Conservation (phyloP, 1,140 invertebrate species). For the Probaryconus sp. region DNA sequence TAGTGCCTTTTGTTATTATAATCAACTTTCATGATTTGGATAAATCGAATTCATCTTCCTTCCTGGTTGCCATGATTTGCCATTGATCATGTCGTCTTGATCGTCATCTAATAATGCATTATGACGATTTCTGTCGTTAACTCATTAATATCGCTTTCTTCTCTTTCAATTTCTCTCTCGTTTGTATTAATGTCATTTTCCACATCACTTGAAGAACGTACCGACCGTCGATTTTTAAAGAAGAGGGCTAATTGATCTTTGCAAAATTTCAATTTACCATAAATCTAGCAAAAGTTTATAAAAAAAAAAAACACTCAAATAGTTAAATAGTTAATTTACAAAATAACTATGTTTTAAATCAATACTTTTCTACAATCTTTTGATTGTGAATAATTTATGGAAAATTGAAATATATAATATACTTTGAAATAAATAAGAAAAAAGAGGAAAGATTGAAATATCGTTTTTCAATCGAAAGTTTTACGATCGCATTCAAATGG, state of each 20-base stretch:
- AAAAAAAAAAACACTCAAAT: too few species aligned
- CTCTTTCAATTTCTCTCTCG: not conserved
- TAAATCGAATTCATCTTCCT: conserved; percentile 26
- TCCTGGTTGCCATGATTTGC: conserved; percentile 38
- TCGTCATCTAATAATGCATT: conserved; percentile 39
- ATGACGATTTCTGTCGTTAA: conserved; percentile 42
- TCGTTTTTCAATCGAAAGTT: not conserved
- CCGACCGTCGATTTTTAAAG: conserved; percentile 51
- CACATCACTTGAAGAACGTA: conserved; percentile 45
- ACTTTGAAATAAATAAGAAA: too few species aligned
- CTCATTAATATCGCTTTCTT: conserved; percentile 51
- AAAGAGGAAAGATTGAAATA: too few species aligned
- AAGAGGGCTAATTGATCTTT: conserved; percentile 48
- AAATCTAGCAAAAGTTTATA: too few species aligned
- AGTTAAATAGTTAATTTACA: too few species aligned
- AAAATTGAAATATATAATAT: too few species aligned
- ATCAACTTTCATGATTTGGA: too few species aligned
- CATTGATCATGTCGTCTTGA: conserved; percentile 45
- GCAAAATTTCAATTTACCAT: conserved; percentile 15
- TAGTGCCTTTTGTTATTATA: too few species aligned
- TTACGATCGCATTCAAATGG: not conserved
- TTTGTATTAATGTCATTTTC: conserved; percentile 43
- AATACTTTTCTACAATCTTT: too few species aligned
- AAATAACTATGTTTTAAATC: too few species aligned
- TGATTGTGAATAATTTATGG: too few species aligned